These are phyloP conservation scores for Melinaea marsaeus DNA, from an alignment of 2,888 invertebrate genomes.

Conservation along the genomic window DNA sequence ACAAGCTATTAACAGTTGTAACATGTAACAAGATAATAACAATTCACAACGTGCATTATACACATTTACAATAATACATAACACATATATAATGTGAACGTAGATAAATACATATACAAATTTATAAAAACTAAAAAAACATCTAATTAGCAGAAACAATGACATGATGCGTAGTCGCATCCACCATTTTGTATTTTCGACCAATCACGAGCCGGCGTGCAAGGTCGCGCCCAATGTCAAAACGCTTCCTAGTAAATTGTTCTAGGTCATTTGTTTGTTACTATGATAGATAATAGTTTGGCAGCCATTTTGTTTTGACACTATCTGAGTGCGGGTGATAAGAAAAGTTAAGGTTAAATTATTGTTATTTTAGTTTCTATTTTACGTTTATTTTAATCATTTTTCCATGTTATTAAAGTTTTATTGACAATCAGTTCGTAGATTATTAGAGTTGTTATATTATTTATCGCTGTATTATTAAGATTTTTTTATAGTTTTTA, in stretches of 20 bases:
- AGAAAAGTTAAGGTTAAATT: constrained; percentile 23
- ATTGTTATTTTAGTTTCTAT: constrained; percentile 6
- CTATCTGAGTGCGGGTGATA: constrained; percentile 29
- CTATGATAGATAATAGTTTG: constrained; percentile 62
- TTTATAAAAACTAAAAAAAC: constrained; percentile 57
- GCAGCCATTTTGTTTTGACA: constrained; percentile 63
- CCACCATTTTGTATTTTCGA: constrained; percentile 62
- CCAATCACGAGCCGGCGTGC: constrained; percentile 57
- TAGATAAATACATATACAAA: constrained; percentile 4
- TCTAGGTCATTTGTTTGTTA: constrained; percentile 61
- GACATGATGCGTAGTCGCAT: constrained; percentile 54
- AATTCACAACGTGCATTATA: too few relatives aligned
- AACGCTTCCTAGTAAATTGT: constrained; percentile 70
- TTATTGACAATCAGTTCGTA: too few relatives aligned
- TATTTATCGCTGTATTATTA: too few relatives aligned
- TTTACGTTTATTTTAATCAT: neutral
- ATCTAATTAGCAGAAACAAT: constrained; percentile 71
- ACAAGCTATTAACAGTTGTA: too few relatives aligned
- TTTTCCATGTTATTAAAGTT: too few relatives aligned
- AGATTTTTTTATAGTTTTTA: too few relatives aligned
- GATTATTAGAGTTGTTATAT: too few relatives aligned
- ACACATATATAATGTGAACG: too few relatives aligned
- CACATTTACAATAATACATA: too few relatives aligned
- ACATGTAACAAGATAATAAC: too few relatives aligned
- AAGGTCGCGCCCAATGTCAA: constrained; percentile 75